Evolutionary conservation across 2,888 invertebrate genomes (phyloP).

Genomic region (Melolontha melolontha): DNA sequence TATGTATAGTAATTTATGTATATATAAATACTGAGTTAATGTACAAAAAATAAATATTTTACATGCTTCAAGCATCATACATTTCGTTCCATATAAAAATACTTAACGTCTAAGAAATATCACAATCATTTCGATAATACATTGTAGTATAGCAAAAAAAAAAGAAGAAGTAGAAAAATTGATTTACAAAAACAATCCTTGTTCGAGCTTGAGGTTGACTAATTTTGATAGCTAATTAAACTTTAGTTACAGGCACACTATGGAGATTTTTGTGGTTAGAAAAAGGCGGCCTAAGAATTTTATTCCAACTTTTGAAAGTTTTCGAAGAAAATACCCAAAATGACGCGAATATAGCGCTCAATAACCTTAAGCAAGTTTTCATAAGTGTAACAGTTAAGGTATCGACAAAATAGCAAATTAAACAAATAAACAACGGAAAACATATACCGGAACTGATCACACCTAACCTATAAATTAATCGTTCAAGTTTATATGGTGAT

Average conservation of each 20-base stretch:
- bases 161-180: slow-evolving; percentile 8
- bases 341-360: slow-evolving; percentile 57
- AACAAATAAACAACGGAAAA: slow-evolving; percentile 76
- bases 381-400: slow-evolving; percentile 55
- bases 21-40: slow-evolving; percentile 45
- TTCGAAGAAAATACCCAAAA: slow-evolving; percentile 61
- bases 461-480: slow-evolving; percentile 81
- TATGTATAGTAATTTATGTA: slow-evolving; percentile 32
- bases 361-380: slow-evolving; percentile 55
- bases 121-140: slow-evolving; percentile 45
- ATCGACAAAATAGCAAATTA: slow-evolving; percentile 70
- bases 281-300: slow-evolving; percentile 54
- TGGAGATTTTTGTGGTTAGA: slow-evolving; percentile 50
- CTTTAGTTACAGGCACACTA: slow-evolving; percentile 53
- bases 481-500: slow-evolving; percentile 72
- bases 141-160: slow-evolving; percentile 9
- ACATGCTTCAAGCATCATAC: slow-evolving; percentile 47
- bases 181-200: slow-evolving; percentile 36
- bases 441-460: slow-evolving; percentile 84
- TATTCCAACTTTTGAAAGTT: slow-evolving; percentile 60
- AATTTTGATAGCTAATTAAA: slow-evolving; percentile 41
- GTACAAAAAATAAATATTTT: slow-evolving; percentile 50
- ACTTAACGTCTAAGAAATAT: slow-evolving; percentile 43
- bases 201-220: slow-evolving; percentile 27
- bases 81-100: slow-evolving; percentile 42